Base-by-base conservation (phyloP, 2,113 vertebrate species). In the Ahaetulla prasina region DNA sequence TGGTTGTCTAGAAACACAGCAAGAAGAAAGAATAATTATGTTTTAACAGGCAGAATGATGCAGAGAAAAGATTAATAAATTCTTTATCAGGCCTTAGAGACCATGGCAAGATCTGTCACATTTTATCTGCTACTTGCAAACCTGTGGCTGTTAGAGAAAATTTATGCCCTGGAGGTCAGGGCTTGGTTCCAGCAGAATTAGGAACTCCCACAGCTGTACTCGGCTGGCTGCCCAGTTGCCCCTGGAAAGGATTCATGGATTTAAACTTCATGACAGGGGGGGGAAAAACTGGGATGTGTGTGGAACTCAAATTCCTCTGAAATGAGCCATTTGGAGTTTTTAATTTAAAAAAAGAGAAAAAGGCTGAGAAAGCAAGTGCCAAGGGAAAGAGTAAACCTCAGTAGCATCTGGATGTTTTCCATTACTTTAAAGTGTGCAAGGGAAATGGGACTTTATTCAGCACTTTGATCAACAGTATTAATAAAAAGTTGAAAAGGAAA, bases 21-120 rank as follows among this genome's bases (percentile, higher is more conserved):
- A 97, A 97, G 94, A 97, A 80, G 88, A 94, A 90, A 93, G 94
- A 95, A 95, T 94, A 97, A 98, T 97, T 96, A 96, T 89, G 60
- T 96, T 96, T 80, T 95, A 96, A 96, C 92, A 95, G 94, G 92
- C 93, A 95, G 94, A 96, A 85, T 87, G 92, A 97, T 95, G 95
- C 94, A 97, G 92, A 95, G 35, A 94, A 93, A 95, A 96, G 96
- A 95, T 96, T 91, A 97, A 95, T 95, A 90, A 92, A 92, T 96
- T 94, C 94, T 94, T 57, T 86, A 91, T 63, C 30, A 47, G 85
- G 55, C n/a, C 0, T 30, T 92, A 90, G 93, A 86, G 55, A 57
- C 52, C 39, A 3, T 88, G 86, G 68, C 53, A 94, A 93, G 92
- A 96, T 94, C 27, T 85, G 95, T 92, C 90, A 74, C 12, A 23